These are phyloP conservation scores for Hypsopygia costalis DNA, from an alignment of 2,888 invertebrate genomes.

Conservation along the genomic window DNA sequence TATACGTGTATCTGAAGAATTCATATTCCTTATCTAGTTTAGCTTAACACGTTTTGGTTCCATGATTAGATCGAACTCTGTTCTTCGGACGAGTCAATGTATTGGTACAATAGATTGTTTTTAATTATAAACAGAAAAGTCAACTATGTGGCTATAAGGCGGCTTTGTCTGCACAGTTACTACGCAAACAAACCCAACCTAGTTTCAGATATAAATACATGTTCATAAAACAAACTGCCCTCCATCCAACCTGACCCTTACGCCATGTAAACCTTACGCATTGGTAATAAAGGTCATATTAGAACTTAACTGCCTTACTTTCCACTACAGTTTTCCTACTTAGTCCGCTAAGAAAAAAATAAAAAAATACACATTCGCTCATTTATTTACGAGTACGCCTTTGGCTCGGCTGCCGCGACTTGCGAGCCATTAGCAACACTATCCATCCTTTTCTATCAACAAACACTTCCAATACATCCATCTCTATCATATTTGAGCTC, in stretches of 20 bases:
- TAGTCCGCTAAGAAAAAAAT: constrained; percentile 15
- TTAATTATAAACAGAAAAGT: too few relatives aligned
- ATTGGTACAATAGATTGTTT: too few relatives aligned
- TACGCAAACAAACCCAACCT: constrained; percentile 18
- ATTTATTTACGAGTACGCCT: constrained; percentile 50
- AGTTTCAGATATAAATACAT: constrained; percentile 8
- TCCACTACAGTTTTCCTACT: background rate
- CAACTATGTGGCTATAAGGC: too few relatives aligned
- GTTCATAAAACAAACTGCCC: constrained; percentile 15
- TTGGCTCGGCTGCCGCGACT: constrained; percentile 32
- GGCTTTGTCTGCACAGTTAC: background rate
- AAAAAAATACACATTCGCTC: constrained; percentile 42
- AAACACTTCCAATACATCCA: background rate
- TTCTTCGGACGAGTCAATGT: too few relatives aligned
- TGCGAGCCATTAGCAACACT: constrained; percentile 40
- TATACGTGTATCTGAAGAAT: too few relatives aligned
- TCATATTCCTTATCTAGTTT: too few relatives aligned
- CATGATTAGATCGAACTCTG: too few relatives aligned
- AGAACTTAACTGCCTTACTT: constrained; percentile 7
- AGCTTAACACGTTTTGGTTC: too few relatives aligned
- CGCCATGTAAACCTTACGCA: constrained; percentile 10
- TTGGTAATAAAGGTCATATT: constrained; percentile 15
- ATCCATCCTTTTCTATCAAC: constrained; percentile 31
- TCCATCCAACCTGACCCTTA: constrained; percentile 9
- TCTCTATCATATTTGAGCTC: constrained; percentile 4